phyloP scores from a whole-genome alignment of 2,888 invertebrate genomes.

The Melolontha melolontha region DNA sequence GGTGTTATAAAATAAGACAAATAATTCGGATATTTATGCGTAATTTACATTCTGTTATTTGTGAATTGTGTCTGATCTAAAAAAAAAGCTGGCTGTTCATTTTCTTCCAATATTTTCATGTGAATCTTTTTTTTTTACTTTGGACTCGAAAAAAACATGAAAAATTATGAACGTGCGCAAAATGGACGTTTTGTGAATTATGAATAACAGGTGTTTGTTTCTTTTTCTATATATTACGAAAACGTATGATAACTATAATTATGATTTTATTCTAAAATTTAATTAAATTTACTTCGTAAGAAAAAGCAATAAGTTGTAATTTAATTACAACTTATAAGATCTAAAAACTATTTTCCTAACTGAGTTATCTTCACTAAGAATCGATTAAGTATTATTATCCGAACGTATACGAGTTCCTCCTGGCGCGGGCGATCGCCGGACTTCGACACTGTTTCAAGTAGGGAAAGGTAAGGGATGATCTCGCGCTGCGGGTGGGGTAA shows the following conservation, averaged over 20 bases:
- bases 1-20: conserved; percentile 10
- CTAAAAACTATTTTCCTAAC: no score
- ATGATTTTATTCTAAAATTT: neutral
- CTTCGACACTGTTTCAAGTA: no score
- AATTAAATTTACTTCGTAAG: neutral
- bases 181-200: conserved; percentile 12
- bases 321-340: no score
- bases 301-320: no score
- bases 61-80: conserved; percentile 3
- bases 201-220: conserved; percentile 20
- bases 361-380: no score
- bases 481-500: no score
- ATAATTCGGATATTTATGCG: neutral
- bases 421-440: no score
- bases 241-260: neutral
- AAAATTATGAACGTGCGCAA: conserved; percentile 8
- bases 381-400: no score
- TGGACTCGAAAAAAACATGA: conserved; percentile 15
- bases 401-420: no score
- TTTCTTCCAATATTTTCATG: conserved; percentile 3
- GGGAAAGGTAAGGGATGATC: no score
- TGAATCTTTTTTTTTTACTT: conserved; percentile 1
- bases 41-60: conserved; percentile 1
- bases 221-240: neutral
- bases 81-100: neutral